Evolutionary conservation across 1,140 invertebrate species (phyloP), one percentile per base, ranked within the genome.

Genomic region (Drosophila yakuba): DNA sequence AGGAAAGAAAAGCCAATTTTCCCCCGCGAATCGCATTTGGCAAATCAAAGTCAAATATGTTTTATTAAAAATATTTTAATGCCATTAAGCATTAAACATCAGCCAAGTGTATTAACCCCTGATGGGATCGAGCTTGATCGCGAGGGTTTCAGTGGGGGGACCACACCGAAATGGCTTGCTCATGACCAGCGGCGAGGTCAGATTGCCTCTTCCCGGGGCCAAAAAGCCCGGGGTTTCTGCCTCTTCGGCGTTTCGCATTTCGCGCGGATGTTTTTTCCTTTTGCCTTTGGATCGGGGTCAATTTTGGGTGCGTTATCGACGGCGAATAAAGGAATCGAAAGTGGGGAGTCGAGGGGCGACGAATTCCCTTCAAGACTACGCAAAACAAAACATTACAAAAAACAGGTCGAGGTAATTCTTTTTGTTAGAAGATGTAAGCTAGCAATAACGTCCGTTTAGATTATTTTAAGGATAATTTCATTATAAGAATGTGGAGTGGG

Each of bases 11-110:
- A 59, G 20, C 61, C 61, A 66, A 83, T 83, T 81, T 80, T 60
- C 58, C 47, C 62, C 57, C 55, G 56, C 38, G 36, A 50, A 74
- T 41, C 39, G 45, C 72, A 51, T 50, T 66, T 45, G 61, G 36
- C 48, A 74, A 83, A 83, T 83, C 80, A 83, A 83, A 83, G 80
- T 83, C 80, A 83, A 74, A 74, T 74, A 88, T 76, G 83, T 78
- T 89, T 89, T 79, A 83, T 89, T 89, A 89, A 80, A 83, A 88
- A 83, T 88, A 88, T 88, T 88, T 89, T 88, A 88, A 69, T 89
- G 84, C 83, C 79, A 88, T 88, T 88, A 88, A 77, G 74, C 72
- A 83, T 83, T 89, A 88, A 88, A 88, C 83, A 89, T 83, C 56
- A 83, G 80, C 59, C 79, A 79, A 86, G 74, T 69, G 83, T 80